A percentile compares a stretch with the other conserved stretches of the same genome.
Evolutionary conservation across 2,797 vertebrate genomes (phyloP).

Genomic region (Gallirallus australis): DNA sequence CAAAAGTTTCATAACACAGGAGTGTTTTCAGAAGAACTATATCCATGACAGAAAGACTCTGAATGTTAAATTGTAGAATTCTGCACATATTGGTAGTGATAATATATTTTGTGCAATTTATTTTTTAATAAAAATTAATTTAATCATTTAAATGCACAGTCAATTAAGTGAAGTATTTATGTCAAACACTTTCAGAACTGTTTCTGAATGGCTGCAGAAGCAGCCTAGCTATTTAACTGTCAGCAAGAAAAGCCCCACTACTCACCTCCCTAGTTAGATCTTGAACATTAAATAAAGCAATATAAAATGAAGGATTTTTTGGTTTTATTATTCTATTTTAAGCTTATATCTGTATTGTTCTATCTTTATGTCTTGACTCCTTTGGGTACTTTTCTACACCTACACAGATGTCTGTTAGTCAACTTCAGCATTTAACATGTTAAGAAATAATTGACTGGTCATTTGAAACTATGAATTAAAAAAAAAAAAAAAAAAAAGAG

Average conservation of each 20-base stretch:
- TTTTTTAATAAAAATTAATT: neutral
- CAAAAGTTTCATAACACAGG: neutral
- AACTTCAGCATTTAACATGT: neutral
- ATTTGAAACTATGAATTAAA: neutral
- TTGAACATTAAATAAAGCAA: neutral
- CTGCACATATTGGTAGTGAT: neutral
- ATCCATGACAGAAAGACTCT: neutral
- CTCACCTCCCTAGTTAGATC: neutral
- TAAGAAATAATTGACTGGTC: neutral
- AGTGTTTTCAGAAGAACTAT: neutral
- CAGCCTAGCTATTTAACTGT: neutral
- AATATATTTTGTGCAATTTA: neutral
- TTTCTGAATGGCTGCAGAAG: neutral
- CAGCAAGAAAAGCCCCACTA: neutral
- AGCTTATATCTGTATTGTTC: neutral
- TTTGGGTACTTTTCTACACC: neutral
- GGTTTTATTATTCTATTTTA: too few relatives aligned
- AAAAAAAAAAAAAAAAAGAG: fast-evolving
- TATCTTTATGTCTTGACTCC: neutral
- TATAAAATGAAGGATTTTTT: neutral
- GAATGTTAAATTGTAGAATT: neutral
- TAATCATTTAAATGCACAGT: neutral
- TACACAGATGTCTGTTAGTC: neutral
- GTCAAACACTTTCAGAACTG: neutral
- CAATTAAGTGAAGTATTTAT: neutral